Evolutionary conservation across 2,888 invertebrate species (phyloP), one percentile per base, ranked within the genome.

Genomic region (Rutpela maculata): DNA sequence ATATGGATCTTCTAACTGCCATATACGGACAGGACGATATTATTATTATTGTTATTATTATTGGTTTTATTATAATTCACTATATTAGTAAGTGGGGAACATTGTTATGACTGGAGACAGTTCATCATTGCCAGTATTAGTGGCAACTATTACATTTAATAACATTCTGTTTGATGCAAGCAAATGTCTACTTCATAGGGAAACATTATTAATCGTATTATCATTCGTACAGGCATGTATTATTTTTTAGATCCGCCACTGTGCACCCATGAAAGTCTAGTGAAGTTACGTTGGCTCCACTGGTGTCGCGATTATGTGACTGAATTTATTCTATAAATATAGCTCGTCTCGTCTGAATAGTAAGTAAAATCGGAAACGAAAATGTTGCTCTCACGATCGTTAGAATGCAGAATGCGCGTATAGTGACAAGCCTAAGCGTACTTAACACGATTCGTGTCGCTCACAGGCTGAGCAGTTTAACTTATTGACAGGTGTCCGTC

Each of bases 251-350:
- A 43, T 0, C 60, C 63, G 55, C 63, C 55, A 55, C 67, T 55
- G 63, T 19, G 43, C 15, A 26, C 63, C 74, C 74, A 67, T 57
- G 77, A 74, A 76, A 77, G 68, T 77, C 74, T 22, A 74, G 67
- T 66, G 67, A 77, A 69, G 77, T 74, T 74, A 74, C 18, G 67
- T 69, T 76, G 72, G 75, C 75, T 76, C 72, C 71, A 75, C 66
- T 62, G 72, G 78, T 65, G 75, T 74, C 74, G 74, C 74, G 79
- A 79, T 80, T 81, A 81, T 80, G 81, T 81, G 80, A 77, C 72
- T 79, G 79, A 81, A 74, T 81, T 82, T 79, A 81, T 79, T 82
- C 80, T 79, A 77, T 79, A 82, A 82, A 80, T 82, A 82, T 75
- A 77, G 73, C 80, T 67, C 68, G 71, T 67, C 60, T 75, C 65